Conservation (phyloP, 2,797 vertebrate genomes). For the Saxicola maurus region DNA sequence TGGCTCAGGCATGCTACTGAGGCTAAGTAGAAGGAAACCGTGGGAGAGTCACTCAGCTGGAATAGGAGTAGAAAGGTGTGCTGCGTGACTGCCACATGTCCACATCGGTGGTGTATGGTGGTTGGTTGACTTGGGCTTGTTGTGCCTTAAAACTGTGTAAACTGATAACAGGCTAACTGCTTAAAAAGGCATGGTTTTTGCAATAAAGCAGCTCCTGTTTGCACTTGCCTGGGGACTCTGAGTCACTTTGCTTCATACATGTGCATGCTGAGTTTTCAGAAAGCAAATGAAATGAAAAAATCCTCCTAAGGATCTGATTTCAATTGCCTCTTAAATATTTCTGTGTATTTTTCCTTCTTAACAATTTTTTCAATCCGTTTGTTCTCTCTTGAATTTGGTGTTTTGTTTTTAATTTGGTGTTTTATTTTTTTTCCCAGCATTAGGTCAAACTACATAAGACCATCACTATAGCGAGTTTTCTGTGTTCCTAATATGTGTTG, state of each 20-base stretch:
- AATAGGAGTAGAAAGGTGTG: background rate
- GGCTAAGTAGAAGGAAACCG: background rate
- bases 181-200: background rate
- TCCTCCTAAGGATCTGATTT: background rate
- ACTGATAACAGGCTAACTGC: background rate
- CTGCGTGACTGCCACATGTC: background rate
- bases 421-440: background rate
- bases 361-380: background rate
- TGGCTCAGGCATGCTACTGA: background rate
- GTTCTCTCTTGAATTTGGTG: background rate
- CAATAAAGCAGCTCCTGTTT: background rate
- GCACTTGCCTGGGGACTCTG: background rate
- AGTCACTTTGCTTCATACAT: background rate
- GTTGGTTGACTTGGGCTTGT: background rate
- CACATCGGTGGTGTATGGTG: fast-evolving
- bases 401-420: background rate
- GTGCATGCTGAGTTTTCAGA: background rate
- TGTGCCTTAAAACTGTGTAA: background rate
- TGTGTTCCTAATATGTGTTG: background rate
- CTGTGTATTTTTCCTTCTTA: background rate
- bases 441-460: background rate
- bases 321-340: background rate
- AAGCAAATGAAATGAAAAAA: background rate
- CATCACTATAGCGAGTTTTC: background rate
- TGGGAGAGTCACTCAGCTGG: background rate